Conservation (phyloP, 2,797 vertebrate genomes). For the Protonibea diacanthus region DNA sequence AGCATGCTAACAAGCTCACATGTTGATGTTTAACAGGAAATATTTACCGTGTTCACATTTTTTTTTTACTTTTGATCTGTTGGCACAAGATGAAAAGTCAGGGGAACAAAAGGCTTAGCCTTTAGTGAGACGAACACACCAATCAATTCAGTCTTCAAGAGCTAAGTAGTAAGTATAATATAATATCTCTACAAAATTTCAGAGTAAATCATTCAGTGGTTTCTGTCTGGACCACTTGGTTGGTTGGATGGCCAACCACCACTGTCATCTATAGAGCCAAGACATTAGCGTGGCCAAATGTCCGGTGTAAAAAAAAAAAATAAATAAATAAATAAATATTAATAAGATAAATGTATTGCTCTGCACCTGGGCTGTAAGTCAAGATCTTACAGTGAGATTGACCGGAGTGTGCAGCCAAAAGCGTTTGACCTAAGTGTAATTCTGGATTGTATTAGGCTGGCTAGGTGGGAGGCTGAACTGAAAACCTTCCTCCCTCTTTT, state of each 20-base stretch:
- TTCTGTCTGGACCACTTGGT: not conserved
- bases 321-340: too few species aligned
- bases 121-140: not conserved
- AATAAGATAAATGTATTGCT: slow-evolving; percentile 19
- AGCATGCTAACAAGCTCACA: not conserved
- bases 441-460: slow-evolving; percentile 47
- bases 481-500: slow-evolving; percentile 53
- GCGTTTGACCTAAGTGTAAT: slow-evolving; percentile 48
- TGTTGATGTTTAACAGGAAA: not conserved
- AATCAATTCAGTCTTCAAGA: not conserved
- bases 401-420: slow-evolving; percentile 31
- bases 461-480: slow-evolving; percentile 34
- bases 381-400: slow-evolving; percentile 24
- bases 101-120: not conserved
- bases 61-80: not conserved
- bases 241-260: not conserved
- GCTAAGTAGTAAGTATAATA: too few species aligned
- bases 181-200: not conserved
- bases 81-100: not conserved
- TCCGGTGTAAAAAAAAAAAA: slow-evolving; percentile 8
- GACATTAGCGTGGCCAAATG: not conserved
- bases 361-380: slow-evolving; percentile 39
- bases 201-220: not conserved
- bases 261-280: not conserved
- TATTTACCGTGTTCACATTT: not conserved